phyloP scores from a whole-genome alignment of 2,797 vertebrate genomes.

The Typhlichthys subterraneus region DNA sequence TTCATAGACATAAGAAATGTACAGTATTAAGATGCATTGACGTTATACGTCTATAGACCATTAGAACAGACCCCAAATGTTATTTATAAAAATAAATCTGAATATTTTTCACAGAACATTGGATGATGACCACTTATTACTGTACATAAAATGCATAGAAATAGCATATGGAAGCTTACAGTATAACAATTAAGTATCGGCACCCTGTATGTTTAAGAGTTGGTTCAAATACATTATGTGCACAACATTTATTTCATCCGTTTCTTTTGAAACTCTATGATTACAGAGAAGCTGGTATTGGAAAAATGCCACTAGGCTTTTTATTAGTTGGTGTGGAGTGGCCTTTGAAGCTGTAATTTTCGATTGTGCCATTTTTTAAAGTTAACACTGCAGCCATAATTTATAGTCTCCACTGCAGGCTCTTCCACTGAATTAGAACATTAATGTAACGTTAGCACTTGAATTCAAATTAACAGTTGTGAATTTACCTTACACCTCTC shows the following conservation, averaged over 20 bases:
- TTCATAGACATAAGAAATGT: slow-evolving; percentile 11
- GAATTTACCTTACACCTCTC: slow-evolving; percentile 19
- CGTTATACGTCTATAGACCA: too few relatives aligned
- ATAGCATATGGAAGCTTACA: neutral
- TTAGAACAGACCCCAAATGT: too few relatives aligned
- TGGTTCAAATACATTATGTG: neutral
- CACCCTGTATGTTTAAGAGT: neutral
- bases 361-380: slow-evolving; percentile 66
- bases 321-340: slow-evolving; percentile 8
- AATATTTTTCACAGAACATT: neutral
- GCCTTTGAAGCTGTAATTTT: slow-evolving; percentile 80
- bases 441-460: slow-evolving; percentile 66
- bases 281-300: slow-evolving; percentile 18
- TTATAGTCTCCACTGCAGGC: slow-evolving; percentile 72
- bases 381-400: slow-evolving; percentile 84
- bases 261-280: neutral
- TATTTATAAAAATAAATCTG: too few relatives aligned
- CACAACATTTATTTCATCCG: neutral
- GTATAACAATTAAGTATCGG: too few relatives aligned
- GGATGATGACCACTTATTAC: neutral
- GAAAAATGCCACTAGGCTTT: slow-evolving; percentile 1
- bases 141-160: neutral
- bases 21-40: too few relatives aligned
- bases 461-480: slow-evolving; percentile 84
- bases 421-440: slow-evolving; percentile 4